phyloP scores from a whole-genome alignment of 2,113 vertebrate species.

The Apeltes quadracus region DNA sequence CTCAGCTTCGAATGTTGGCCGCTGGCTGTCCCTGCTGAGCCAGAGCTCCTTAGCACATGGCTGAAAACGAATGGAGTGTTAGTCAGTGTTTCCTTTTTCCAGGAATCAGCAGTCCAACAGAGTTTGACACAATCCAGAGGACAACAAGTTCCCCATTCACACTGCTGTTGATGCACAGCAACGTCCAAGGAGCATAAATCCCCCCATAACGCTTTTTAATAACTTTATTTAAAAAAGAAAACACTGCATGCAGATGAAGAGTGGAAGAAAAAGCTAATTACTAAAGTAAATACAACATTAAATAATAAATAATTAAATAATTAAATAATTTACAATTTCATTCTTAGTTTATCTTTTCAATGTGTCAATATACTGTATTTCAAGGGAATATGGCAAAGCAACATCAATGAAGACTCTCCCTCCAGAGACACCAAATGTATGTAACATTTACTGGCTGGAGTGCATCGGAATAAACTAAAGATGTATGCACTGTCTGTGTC shows the following conservation, averaged over 20 bases:
- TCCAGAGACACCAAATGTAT: not conserved
- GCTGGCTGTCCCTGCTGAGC: conserved; percentile 9
- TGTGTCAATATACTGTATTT: not conserved
- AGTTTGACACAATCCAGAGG: conserved; percentile 23
- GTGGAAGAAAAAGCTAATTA: not conserved
- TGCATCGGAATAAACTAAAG: not conserved
- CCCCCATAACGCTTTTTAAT: not conserved
- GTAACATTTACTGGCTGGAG: not conserved
- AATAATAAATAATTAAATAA: not conserved
- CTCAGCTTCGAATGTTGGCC: conserved; percentile 30
- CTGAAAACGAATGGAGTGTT: conserved; percentile 57
- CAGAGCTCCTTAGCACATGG: conserved; percentile 47
- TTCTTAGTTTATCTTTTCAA: not conserved
- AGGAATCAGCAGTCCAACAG: conserved; percentile 37
- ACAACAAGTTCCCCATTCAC: conserved; percentile 41
- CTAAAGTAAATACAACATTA: not conserved
- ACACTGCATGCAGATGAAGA: not conserved
- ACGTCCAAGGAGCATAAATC: conserved; percentile 2
- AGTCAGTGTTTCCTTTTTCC: conserved; percentile 56
- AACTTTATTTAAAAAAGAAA: not conserved
- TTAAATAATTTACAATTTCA: not conserved
- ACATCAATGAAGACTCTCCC: not conserved
- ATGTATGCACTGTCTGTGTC: not conserved
- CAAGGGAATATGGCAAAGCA: not conserved
- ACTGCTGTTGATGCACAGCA: not conserved